A percentile compares a stretch with the other conserved stretches of the same genome.
Evolutionary conservation across 2,113 vertebrate genomes (phyloP).

Genomic region (Lycocorax pyrrhopterus): DNA sequence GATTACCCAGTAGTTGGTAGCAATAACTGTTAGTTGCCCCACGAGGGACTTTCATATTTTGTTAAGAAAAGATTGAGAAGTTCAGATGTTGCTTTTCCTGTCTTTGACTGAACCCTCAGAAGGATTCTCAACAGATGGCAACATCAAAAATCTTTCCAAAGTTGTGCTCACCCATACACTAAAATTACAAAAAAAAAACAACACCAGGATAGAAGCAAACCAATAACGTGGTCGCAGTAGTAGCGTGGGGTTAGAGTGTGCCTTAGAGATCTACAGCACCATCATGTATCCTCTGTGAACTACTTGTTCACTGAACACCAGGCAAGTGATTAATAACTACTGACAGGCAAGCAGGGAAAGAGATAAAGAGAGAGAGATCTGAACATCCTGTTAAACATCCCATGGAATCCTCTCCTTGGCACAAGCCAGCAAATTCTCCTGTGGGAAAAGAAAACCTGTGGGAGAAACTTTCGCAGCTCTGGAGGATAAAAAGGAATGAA

Average conservation of each 20-base stretch:
- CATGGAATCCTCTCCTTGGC: not conserved
- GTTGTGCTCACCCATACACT: not conserved
- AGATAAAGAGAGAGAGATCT: not conserved
- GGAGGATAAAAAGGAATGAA: not conserved
- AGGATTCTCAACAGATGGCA: not conserved
- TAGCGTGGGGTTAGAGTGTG: not conserved
- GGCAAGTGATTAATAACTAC: not conserved
- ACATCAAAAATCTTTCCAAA: not conserved
- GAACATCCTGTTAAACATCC: not conserved
- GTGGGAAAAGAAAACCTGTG: not conserved
- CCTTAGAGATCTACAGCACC: not conserved
- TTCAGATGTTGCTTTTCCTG: not conserved
- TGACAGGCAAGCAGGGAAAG: not conserved
- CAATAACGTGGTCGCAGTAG: not conserved
- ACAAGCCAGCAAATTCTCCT: not conserved
- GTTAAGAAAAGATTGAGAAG: not conserved
- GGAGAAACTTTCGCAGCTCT: not conserved
- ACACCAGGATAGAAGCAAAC: not conserved
- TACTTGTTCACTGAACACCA: not conserved
- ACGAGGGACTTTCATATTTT: not conserved
- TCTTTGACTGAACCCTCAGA: not conserved
- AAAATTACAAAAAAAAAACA: not conserved
- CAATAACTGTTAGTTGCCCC: not conserved
- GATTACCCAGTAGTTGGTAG: not conserved
- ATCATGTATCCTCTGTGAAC: not conserved